Base-by-base conservation (phyloP, 1,140 invertebrate species). In the Odontomachus brunneus region DNA sequence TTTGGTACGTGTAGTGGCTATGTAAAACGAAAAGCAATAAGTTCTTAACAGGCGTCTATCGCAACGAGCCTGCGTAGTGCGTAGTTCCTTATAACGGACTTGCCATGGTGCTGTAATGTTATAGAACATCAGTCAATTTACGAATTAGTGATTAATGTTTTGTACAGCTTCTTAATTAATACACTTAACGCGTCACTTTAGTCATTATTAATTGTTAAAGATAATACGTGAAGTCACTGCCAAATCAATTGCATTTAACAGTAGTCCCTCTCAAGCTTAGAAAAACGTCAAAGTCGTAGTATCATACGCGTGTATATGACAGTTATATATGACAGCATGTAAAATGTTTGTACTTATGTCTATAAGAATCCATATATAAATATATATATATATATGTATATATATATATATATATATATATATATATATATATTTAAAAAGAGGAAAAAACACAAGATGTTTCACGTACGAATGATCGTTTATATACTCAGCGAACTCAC, bases 81-180 rank as follows among this genome's bases (percentile, higher is more conserved):
- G 85, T 89, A 89, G 80, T 89, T 89, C 74, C 85, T 87, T 48
- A 51, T 66, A 89, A 89, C 67, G 69, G 84, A 84, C 80, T 44
- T 44, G 63, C 82, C 72, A 84, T 84, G 91, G 89, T 92, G 91
- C 91, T 92, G 89, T 90, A 87, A 91, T 69, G 62, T 87, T 89
- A 11, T 44, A 91, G 80, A 88, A 86, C 85, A 85, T 88, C 88
- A 91, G 88, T 93, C 87, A 91, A 90, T 89, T 89, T 90, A 85
- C 88, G 90, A 88, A 90, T 88, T 92, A 92, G 90, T 91, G 85
- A 89, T 90, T 91, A 91, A 86, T 89, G 84, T 90, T 91, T 91
- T 93, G 92, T 94, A 94, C 92, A 94, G 93, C 92, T 94, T 94
- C 88, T 92, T 92, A 92, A 94, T 90, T 90, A 91, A 91, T 91